Conservation (phyloP, 2,888 invertebrate genomes). For the Callimorpha dominula region DNA sequence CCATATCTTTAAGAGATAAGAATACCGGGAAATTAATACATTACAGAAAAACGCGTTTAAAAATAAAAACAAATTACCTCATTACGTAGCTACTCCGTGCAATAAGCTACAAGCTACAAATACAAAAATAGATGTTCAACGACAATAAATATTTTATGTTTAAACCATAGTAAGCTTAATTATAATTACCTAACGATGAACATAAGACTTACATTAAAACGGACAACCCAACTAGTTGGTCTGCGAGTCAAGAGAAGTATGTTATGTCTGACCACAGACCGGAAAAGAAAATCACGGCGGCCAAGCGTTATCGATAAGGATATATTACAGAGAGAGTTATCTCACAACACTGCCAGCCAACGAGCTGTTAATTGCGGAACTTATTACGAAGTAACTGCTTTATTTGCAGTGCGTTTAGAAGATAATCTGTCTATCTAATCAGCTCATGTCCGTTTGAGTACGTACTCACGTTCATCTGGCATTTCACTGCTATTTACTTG, state of each 20-base stretch:
- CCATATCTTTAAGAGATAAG: too few relatives aligned
- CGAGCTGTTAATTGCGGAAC: background rate
- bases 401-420: background rate
- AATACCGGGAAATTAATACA: too few relatives aligned
- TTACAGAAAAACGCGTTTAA: too few relatives aligned
- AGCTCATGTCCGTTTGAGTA: background rate
- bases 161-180: too few relatives aligned
- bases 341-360: background rate
- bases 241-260: background rate
- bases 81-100: too few relatives aligned
- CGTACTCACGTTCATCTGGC: background rate
- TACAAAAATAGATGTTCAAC: too few relatives aligned
- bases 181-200: background rate
- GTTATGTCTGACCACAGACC: background rate
- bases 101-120: too few relatives aligned
- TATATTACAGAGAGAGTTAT: slow-evolving; percentile 1
- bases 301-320: background rate
- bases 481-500: background rate
- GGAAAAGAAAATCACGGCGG: background rate
- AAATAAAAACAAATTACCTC: too few relatives aligned
- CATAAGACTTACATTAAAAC: background rate
- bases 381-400: background rate
- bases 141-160: too few relatives aligned
- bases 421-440: background rate
- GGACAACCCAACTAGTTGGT: background rate